Base-by-base conservation (phyloP, 2,888 invertebrate genomes). In the Sinodicranocentrus sp. region DNA sequence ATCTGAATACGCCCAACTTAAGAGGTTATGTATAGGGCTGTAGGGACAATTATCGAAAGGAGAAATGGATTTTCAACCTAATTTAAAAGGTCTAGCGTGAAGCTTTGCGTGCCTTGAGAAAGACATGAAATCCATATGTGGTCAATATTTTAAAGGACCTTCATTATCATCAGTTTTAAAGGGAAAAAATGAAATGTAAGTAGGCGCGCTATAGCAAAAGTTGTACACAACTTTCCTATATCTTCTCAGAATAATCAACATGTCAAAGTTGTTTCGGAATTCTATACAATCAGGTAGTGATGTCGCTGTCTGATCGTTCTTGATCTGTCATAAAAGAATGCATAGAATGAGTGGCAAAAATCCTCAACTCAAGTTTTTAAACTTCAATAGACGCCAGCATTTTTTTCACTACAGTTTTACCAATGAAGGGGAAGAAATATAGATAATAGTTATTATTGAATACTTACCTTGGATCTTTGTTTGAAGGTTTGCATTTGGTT, bases 81-180 rank as follows among this genome's bases (percentile, higher is more conserved):
- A 52, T 73, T 61, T 48, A 33, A 25, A 26, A 65, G 17, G 52
- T 13, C 19, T n/a, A 57, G 48, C 76, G 26, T 76, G 67, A 65
- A 10, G 52, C 3, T 13, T n/a, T 67, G 48, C 76, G 26, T 76
- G 67, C 44, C 75, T 28, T 59, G 25, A 33, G 54, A 67, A 76
- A 67, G 76, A 67, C 76, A 57, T 33, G 54, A 76, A 21, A 63
- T 65, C 57, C 76, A 76, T 67, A 43, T 57, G 67, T 76, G 65
- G 76, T 54, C 65, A 67, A 76, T 76, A 67, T 54, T 54, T 54
- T 33, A 75, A n/a, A 39, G 39, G 17, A 33, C 71, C 57, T 73
- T 73, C 73, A 23, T 61, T 17, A n/a, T 54, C 19, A 26, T 54
- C 19, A 54, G 33, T 6, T 25, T 33, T 71, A 33, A 52, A 28